Evolutionary conservation across 1,140 invertebrate species (phyloP).

Genomic region (Drosophila punjabiensis): DNA sequence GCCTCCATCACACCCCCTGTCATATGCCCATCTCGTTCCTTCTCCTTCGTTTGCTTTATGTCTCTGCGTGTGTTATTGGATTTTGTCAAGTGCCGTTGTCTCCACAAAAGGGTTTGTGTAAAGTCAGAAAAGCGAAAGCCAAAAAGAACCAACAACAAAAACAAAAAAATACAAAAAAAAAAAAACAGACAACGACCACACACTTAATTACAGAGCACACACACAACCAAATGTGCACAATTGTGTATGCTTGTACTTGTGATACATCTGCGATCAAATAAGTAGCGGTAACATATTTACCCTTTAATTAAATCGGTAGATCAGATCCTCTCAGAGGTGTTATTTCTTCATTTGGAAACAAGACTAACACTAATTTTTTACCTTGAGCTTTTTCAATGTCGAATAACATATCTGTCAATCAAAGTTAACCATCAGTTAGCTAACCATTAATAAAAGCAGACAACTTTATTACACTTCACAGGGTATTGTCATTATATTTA

Average conservation of each 20-base stretch:
- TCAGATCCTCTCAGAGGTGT: neutral
- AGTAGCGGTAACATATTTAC: slow-evolving; percentile 8
- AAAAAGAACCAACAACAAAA: slow-evolving; percentile 58
- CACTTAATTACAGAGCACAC: slow-evolving; percentile 69
- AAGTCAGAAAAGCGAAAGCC: slow-evolving; percentile 78
- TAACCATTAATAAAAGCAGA: too few relatives aligned
- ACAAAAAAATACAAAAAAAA: slow-evolving; percentile 10
- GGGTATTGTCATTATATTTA: too few relatives aligned
- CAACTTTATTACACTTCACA: too few relatives aligned
- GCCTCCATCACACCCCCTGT: slow-evolving; percentile 3
- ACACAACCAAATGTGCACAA: slow-evolving; percentile 22
- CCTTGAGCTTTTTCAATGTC: too few relatives aligned
- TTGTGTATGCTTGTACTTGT: slow-evolving; percentile 26
- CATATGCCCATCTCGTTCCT: slow-evolving; percentile 9
- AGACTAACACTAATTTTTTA: neutral
- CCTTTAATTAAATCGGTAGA: slow-evolving; percentile 16
- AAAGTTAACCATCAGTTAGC: too few relatives aligned
- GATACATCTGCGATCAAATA: slow-evolving; percentile 39
- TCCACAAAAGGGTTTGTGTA: slow-evolving; percentile 70
- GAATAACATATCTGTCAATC: too few relatives aligned
- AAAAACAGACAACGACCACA: slow-evolving; percentile 60
- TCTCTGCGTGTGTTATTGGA: slow-evolving; percentile 55
- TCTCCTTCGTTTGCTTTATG: slow-evolving; percentile 8
- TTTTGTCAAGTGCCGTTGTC: slow-evolving; percentile 71
- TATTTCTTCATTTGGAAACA: neutral